These are phyloP conservation scores for Corvus hawaiiensis DNA, from an alignment of 2,113 vertebrate species.

Conservation along the genomic window DNA sequence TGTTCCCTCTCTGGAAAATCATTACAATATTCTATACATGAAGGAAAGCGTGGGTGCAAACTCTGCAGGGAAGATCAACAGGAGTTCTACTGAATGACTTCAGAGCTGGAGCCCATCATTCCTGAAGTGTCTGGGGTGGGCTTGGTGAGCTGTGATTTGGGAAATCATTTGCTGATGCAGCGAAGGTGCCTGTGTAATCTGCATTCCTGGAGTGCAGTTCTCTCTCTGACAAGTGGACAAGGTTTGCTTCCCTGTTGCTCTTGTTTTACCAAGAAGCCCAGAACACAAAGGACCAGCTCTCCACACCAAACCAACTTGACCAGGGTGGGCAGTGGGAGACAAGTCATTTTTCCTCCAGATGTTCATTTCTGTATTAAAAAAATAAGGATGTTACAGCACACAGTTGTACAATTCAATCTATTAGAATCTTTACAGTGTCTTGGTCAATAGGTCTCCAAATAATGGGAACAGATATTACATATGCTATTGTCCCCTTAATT, in stretches of 20 bases:
- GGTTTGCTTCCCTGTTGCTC: background rate
- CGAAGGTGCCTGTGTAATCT: background rate
- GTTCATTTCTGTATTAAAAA: background rate
- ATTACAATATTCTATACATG: accelerated
- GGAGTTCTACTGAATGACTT: background rate
- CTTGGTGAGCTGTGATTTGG: background rate
- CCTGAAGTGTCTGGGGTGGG: background rate
- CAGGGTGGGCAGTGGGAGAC: background rate
- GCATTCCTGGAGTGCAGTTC: background rate
- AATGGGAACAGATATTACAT: background rate
- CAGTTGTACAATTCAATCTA: background rate
- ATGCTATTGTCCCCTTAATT: background rate
- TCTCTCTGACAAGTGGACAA: background rate
- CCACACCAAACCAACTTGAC: background rate
- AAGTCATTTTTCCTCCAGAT: background rate
- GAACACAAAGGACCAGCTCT: background rate
- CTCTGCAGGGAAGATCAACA: background rate
- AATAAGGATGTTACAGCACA: background rate
- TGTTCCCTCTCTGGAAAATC: background rate
- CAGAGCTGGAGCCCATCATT: background rate
- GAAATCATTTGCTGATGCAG: background rate
- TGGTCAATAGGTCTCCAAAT: background rate
- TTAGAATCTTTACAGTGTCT: background rate
- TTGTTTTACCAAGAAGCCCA: background rate
- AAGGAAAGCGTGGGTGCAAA: background rate